Percentiles rank a stretch among this genome's conserved stretches.
Conservation (phyloP, 2,888 invertebrate genomes). For the Sipha maydis region DNA sequence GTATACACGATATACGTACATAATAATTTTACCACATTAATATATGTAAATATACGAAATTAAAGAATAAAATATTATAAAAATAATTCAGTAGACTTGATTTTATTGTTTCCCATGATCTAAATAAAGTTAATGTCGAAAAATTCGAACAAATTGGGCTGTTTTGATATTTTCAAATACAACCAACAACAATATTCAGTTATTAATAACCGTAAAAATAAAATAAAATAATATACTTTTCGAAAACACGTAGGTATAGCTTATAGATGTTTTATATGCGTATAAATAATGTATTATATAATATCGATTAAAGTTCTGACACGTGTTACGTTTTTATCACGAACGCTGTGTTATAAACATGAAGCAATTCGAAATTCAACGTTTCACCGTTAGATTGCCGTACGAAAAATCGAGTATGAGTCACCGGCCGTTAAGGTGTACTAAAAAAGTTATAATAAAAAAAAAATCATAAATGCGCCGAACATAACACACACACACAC, state of each 20-base stretch:
- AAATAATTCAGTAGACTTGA: too few relatives aligned
- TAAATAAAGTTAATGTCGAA: background rate
- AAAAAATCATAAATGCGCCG: background rate
- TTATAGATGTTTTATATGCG: background rate
- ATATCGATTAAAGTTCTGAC: constrained; percentile 6
- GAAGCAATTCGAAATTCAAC: background rate
- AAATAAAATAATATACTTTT: background rate
- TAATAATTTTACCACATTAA: too few relatives aligned
- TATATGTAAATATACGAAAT: too few relatives aligned
- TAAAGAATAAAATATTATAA: too few relatives aligned
- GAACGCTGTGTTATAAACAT: background rate
- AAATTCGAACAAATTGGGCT: background rate
- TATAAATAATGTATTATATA: background rate
- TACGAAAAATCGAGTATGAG: background rate
- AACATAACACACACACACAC: background rate
- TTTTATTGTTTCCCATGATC: background rate
- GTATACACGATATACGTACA: too few relatives aligned
- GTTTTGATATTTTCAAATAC: background rate
- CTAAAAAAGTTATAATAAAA: background rate
- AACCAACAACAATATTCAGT: background rate
- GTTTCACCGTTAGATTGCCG: background rate
- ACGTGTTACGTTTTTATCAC: background rate
- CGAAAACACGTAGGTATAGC: background rate
- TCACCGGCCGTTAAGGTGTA: background rate
- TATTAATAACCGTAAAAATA: background rate